Percentiles rank a stretch among this genome's conserved stretches.
Evolutionary conservation across 2,113 vertebrate genomes (phyloP).

Genomic region (Dryoscopus gambensis): DNA sequence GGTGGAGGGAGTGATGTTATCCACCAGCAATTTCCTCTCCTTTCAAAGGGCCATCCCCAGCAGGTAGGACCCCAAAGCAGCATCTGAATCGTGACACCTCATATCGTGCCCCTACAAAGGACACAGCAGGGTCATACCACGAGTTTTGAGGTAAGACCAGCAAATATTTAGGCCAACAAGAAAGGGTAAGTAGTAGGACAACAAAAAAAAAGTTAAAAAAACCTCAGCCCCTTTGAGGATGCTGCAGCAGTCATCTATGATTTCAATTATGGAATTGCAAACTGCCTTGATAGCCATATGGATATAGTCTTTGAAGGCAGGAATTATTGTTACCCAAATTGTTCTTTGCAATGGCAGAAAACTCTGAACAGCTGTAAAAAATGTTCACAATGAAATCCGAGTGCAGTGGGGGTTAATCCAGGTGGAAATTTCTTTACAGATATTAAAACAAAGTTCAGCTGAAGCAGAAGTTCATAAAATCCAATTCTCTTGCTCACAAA

Average conservation of each 20-base stretch:
- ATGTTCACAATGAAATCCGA: not conserved
- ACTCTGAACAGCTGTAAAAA: conserved; percentile 26
- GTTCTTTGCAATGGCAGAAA: conserved; percentile 4
- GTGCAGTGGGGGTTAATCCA: not conserved
- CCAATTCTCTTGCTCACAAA: not conserved
- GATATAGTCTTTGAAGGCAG: not conserved
- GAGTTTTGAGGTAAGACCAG: not conserved
- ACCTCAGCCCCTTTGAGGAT: not conserved
- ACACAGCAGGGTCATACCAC: rapidly evolving
- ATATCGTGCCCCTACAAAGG: not conserved
- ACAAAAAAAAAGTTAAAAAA: not conserved
- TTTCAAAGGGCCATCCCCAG: conserved; percentile 33
- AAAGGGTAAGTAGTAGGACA: not conserved
- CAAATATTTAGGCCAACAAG: not conserved
- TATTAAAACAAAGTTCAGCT: not conserved
- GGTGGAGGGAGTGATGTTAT: not conserved
- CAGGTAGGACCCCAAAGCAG: not conserved
- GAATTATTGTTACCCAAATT: conserved; percentile 15
- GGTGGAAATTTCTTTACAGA: not conserved
- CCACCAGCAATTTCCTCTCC: conserved; percentile 47
- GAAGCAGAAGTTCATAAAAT: not conserved
- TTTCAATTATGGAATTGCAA: conserved; percentile 2
- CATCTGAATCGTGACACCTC: not conserved
- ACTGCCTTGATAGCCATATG: not conserved
- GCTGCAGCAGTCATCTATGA: not conserved